A percentile compares a stretch with the other conserved stretches of the same genome.
These are phyloP conservation scores for Calyptommatus sinebrachiatus DNA, from an alignment of 2,113 vertebrate genomes.

Conservation along the genomic window DNA sequence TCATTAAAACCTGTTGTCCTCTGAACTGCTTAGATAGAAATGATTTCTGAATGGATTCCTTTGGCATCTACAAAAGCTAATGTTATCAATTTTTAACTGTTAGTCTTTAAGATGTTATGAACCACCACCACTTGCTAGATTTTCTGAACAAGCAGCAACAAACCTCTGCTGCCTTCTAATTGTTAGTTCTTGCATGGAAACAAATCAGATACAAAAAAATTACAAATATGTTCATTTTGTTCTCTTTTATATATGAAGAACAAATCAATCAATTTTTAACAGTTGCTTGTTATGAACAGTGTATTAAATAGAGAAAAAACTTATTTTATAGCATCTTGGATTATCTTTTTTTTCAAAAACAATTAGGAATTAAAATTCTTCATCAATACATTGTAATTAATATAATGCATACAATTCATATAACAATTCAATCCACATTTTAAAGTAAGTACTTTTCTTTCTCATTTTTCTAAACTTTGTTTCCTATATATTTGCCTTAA, in stretches of 20 bases:
- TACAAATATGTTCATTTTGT: constrained; percentile 42
- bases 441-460: constrained; percentile 36
- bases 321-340: constrained; percentile 15
- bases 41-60: too few species aligned
- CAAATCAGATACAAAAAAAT: constrained; percentile 10
- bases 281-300: constrained; percentile 4
- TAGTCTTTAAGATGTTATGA: too few species aligned
- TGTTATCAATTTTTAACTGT: too few species aligned
- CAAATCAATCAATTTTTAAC: constrained; percentile 29
- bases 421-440: constrained; percentile 42
- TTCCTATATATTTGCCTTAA: constrained; percentile 77
- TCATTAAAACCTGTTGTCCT: neutral
- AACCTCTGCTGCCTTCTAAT: neutral
- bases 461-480: constrained; percentile 48
- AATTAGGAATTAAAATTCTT: neutral
- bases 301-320: constrained; percentile 17
- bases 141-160: neutral
- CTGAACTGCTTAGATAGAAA: neutral
- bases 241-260: constrained; percentile 7
- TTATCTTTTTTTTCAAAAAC: constrained; percentile 13
- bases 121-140: too few species aligned
- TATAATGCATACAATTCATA: constrained; percentile 18
- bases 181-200: neutral
- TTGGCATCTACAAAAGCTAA: too few species aligned
- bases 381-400: too few species aligned